Percentiles rank a stretch among this genome's conserved stretches.
phyloP scores from a whole-genome alignment of 2,113 vertebrate species.

The Pollachius pollachius region DNA sequence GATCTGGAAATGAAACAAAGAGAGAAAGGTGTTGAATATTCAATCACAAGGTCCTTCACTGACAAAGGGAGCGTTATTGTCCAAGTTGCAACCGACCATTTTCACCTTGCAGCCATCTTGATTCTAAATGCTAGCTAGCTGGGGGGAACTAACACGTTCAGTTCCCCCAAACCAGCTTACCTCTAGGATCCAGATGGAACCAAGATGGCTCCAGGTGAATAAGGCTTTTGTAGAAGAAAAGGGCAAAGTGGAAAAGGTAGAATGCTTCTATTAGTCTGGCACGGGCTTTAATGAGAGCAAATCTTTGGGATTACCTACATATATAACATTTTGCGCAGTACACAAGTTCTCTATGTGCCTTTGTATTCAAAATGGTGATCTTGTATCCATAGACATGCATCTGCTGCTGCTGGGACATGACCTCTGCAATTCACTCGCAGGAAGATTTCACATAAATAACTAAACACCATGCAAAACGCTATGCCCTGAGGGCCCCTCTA shows the following conservation, averaged over 20 bases:
- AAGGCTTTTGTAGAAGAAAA: neutral
- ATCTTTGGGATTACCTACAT: neutral
- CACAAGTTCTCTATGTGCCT: neutral
- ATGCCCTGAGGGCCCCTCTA: constrained; percentile 39
- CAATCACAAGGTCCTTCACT: constrained; percentile 34
- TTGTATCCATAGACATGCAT: constrained; percentile 36
- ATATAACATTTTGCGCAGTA: neutral
- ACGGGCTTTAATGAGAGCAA: neutral
- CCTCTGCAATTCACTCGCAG: constrained; percentile 59
- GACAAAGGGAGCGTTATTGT: constrained; percentile 5
- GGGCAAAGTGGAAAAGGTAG: neutral
- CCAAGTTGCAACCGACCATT: neutral
- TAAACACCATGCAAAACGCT: constrained; percentile 60
- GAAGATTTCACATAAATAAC: constrained; percentile 66
- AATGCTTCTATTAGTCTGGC: neutral
- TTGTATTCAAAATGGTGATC: neutral
- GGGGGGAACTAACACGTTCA: too few relatives aligned
- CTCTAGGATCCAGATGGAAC: too few relatives aligned
- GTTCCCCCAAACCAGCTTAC: too few relatives aligned
- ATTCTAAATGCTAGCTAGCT: too few relatives aligned
- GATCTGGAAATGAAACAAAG: neutral
- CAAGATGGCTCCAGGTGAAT: too few relatives aligned
- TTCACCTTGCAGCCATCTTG: too few relatives aligned
- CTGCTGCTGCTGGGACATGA: constrained; percentile 53
- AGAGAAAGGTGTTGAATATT: constrained; percentile 12